Conservation (phyloP, 2,113 vertebrate genomes). For the Chlamydotis undulata region DNA sequence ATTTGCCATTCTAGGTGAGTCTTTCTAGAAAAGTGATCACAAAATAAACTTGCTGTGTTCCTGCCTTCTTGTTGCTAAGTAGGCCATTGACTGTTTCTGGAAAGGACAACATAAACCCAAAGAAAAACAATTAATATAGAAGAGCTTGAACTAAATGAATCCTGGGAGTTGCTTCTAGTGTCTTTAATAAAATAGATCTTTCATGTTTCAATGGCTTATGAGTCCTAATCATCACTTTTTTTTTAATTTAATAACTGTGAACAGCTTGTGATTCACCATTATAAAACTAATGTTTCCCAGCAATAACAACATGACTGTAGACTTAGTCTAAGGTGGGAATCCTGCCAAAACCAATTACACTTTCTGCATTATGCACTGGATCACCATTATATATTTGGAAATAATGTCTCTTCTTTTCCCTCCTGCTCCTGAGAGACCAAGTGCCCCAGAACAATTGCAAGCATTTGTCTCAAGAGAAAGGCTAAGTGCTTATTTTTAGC, state of each 20-base stretch:
- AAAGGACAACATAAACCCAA: background rate
- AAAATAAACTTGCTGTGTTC: background rate
- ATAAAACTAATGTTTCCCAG: conserved; percentile 14
- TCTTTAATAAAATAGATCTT: background rate
- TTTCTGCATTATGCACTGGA: background rate
- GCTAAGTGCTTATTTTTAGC: background rate
- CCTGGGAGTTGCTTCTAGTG: background rate
- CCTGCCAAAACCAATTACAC: background rate
- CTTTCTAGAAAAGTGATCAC: background rate
- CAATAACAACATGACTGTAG: background rate
- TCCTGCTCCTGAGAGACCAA: background rate
- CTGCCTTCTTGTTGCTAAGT: background rate
- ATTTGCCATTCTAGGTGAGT: background rate
- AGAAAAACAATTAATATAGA: background rate
- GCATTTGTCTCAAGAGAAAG: background rate
- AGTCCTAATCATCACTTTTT: background rate
- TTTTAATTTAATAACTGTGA: conserved; percentile 3
- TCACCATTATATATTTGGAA: background rate
- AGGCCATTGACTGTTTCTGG: background rate
- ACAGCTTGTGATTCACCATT: background rate
- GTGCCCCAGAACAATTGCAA: background rate
- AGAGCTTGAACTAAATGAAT: background rate
- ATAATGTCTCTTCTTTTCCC: background rate
- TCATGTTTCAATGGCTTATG: background rate
- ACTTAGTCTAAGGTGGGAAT: background rate